phyloP scores from a whole-genome alignment of 2,113 vertebrate genomes.

The Melanotaenia duboulayi region DNA sequence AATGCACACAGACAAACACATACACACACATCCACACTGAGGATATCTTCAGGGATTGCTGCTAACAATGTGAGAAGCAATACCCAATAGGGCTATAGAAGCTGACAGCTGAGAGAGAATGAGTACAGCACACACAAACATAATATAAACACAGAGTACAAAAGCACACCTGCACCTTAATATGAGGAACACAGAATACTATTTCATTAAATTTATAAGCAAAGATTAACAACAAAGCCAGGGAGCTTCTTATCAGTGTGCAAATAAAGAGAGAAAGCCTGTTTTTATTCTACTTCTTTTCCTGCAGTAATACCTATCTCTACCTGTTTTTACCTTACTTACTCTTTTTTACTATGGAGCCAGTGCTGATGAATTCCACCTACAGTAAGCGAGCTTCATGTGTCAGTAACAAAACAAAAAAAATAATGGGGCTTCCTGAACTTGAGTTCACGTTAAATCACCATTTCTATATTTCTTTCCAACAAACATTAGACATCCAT shows the following conservation, averaged over 20 bases:
- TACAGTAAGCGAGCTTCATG: conserved; percentile 20
- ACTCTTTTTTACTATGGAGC: neutral
- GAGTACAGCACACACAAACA: neutral
- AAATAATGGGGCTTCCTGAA: conserved; percentile 36
- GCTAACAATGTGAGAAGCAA: conserved; percentile 27
- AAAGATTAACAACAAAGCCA: conserved; percentile 20
- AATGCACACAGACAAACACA: neutral
- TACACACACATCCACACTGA: neutral
- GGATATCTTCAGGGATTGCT: neutral
- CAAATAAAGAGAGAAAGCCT: conserved; percentile 13
- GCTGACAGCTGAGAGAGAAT: conserved; percentile 18
- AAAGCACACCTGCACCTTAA: conserved; percentile 4
- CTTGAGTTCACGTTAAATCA: conserved; percentile 24
- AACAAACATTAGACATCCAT: too few species aligned
- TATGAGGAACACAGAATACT: neutral
- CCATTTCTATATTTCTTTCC: neutral
- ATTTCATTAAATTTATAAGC: conserved; percentile 24
- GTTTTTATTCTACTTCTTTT: conserved; percentile 4
- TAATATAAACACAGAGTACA: conserved; percentile 1
- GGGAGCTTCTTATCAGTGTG: conserved; percentile 7
- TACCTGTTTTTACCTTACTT: neutral
- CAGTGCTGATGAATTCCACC: conserved; percentile 23
- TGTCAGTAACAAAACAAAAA: conserved; percentile 29
- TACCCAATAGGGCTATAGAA: conserved; percentile 3
- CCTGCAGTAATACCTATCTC: conserved; percentile 8